Evolutionary conservation across 2,113 vertebrate species (phyloP), one percentile per base, ranked within the genome.

Genomic region (Tympanuchus pallidicinctus): DNA sequence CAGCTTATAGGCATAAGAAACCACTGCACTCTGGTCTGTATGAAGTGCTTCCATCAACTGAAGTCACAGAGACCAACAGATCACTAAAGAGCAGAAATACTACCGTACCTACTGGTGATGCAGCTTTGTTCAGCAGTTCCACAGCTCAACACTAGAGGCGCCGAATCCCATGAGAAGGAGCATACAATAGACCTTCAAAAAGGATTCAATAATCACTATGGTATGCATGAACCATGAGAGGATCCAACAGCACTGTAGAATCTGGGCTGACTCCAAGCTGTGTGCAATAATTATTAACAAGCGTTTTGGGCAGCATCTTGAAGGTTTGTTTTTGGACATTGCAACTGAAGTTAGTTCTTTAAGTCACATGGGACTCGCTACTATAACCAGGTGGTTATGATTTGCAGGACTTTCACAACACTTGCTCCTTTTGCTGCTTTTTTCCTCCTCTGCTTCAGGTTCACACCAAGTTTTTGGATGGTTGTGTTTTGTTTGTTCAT

Each of bases 131-230:
- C n/a, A 63, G 52, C 25, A 89, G 50, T 93, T 95, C 75, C 91
- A 69, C 64, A 69, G 79, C 73, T 86, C 86, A 89, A 82, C 91
- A 57, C 91, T 92, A 91, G 93, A 94, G 94, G 93, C 96, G 93
- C 72, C 82, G 88, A 86, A 94, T 92, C 56, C 85, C 91, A 65
- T 1, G 1, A 83, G 69, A 61, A 54, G 30, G 60, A 89, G 54
- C 36, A 60, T 67, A 94, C 60, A 89, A 87, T 34, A 43, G 56
- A 28, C 60, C 60, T 65, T 21, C 72, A 34, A 89, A 94, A 93
- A 89, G 61, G 76, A 77, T 91, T 86, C 82, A 89, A 78, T 92
- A 95, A 96, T 88, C 82, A 69, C 72, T 89, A 80, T 83, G 93
- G 91, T 92, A 97, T 93, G 91, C 76, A 36, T 0, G 34, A 92